Base-by-base conservation (phyloP, 2,797 vertebrate species). In the Cossypha caffra region DNA sequence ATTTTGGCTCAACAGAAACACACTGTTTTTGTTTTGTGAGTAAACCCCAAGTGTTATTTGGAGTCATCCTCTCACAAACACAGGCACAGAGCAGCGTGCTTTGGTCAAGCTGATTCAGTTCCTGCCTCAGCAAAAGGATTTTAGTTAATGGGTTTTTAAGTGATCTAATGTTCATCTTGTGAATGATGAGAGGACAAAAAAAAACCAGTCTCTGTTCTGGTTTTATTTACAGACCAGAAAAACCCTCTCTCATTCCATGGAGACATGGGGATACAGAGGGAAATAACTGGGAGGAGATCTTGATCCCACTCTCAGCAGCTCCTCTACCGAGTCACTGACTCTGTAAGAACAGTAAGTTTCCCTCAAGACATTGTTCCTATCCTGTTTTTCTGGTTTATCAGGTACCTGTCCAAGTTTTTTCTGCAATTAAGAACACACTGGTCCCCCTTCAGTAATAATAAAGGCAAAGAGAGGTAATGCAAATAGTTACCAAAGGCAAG, bases 331-430 rank as follows among this genome's bases (percentile, higher is more conserved):
- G 45, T 69, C 75, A 64, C 21, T 52, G 45, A 35, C 51, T 78
- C 59, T 67, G 43, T 66, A 57, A 83, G 40, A 92, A 45, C 77
- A 67, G 9, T 20, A 42, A 0, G 1, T 77, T 96, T 78, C 55
- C 69, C 38, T 63, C 43, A 57, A 86, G 52, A 89, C 40, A 43
- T 67, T 78, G 31, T 61, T 88, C 62, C 52, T 80, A 73, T 63
- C 93, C 92, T 67, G 91, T 77, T 96, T 92, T 95, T 96, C 96
- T 91, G 90, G 85, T 96, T 96, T 97, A 86, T 96, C 88, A 82
- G 69, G 86, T 92, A 82, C 45, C 28, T 43, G 58, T 68, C 29
- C 59, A 82, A 77, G 48, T 67, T 24, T 86, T 85, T 96, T 64
- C 86, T 79, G 57, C 62, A 75, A 28, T 86, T 81, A 82, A 86